These are phyloP conservation scores for Exaiptasia diaphana DNA, from an alignment of 64 coral and sea anemone genomes.

Conservation along the genomic window DNA sequence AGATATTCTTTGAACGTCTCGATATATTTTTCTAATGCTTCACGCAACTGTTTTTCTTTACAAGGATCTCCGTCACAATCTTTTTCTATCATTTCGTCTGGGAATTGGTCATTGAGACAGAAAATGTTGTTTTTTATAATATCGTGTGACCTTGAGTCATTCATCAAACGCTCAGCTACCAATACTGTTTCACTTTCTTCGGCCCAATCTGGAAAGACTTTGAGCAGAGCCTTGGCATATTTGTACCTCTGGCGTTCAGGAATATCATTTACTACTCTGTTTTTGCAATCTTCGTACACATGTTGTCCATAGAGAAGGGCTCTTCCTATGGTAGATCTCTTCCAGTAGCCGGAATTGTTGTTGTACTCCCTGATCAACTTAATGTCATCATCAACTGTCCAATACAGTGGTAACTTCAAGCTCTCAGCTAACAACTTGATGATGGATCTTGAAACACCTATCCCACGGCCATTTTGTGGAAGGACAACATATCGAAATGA, in stretches of 20 bases:
- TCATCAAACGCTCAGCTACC: background rate
- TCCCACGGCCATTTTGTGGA: conserved; percentile 32
- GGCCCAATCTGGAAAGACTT: background rate
- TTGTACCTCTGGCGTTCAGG: background rate
- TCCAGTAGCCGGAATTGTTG: conserved; percentile 35
- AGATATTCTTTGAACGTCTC: too few relatives aligned
- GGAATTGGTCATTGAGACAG: too few relatives aligned
- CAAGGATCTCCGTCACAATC: too few relatives aligned
- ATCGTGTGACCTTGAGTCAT: background rate
- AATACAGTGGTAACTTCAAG: conserved; percentile 25
- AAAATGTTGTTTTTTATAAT: background rate
- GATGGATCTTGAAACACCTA: conserved; percentile 50
- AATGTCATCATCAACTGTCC: conserved; percentile 59
- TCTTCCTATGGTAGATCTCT: conserved; percentile 21
- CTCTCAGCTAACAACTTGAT: conserved; percentile 38
- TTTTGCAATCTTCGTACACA: conserved; percentile 28
- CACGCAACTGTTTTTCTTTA: too few relatives aligned
- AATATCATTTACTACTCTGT: conserved; percentile 9
- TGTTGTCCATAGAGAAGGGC: conserved; percentile 42
- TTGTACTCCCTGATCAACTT: conserved; percentile 37
- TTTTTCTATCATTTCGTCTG: too few relatives aligned
- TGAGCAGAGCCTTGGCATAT: background rate
- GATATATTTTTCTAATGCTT: too few relatives aligned
- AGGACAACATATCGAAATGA: conserved; percentile 26
- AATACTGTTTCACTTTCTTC: background rate